A percentile compares a stretch with the other conserved stretches of the same genome.
These are phyloP conservation scores for Ascidia mentula DNA, from an alignment of 23 tunicate species.

Conservation along the genomic window DNA sequence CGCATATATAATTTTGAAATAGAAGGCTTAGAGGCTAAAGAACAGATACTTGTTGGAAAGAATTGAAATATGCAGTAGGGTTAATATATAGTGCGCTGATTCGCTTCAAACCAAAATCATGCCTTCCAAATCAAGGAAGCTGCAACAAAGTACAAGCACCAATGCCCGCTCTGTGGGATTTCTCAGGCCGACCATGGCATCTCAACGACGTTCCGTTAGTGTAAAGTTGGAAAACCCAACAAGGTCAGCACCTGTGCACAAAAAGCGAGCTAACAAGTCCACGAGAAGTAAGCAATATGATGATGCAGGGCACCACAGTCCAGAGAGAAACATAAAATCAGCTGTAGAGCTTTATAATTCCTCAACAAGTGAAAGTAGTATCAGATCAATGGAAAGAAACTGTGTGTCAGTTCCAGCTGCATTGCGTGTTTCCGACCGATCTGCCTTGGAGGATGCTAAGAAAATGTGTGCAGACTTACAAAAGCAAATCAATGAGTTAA, in stretches of 20 bases:
- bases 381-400: background rate
- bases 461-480: conserved; percentile 66
- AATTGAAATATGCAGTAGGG: too few relatives aligned
- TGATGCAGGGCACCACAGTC: background rate
- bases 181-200: background rate
- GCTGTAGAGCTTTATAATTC: conserved; percentile 15
- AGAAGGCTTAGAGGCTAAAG: too few relatives aligned
- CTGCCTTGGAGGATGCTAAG: conserved; percentile 36
- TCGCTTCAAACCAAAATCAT: too few relatives aligned
- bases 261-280: background rate
- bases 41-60: too few relatives aligned
- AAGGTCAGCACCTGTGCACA: background rate
- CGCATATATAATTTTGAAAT: too few relatives aligned
- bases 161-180: background rate
- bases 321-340: background rate
- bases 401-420: background rate
- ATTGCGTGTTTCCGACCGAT: background rate
- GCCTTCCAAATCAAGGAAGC: background rate
- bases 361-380: conserved; percentile 2
- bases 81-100: too few relatives aligned
- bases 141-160: background rate
- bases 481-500: conserved; percentile 55
- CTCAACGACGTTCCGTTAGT: background rate
- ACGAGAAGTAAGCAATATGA: background rate
- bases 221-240: background rate